These are phyloP conservation scores for Sitta carolinensis DNA, from an alignment of 2,797 vertebrate genomes.

Conservation along the genomic window DNA sequence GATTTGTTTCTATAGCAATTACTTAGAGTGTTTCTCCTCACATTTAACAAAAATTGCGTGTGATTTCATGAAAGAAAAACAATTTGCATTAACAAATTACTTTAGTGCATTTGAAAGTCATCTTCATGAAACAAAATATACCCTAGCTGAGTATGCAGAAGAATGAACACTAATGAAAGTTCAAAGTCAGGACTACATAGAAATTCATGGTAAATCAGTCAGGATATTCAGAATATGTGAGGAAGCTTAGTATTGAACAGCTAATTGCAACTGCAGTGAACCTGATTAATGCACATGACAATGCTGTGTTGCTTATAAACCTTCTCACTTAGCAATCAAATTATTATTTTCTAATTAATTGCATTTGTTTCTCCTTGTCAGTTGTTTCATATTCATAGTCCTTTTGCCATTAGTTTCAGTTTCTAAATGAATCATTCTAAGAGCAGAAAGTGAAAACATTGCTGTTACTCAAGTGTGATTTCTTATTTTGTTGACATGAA, in stretches of 20 bases:
- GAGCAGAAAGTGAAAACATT: not conserved
- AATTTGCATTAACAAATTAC: constrained; percentile 61
- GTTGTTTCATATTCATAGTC: constrained; percentile 26
- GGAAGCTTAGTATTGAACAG: constrained; percentile 56
- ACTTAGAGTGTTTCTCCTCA: not conserved
- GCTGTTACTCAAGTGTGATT: not conserved
- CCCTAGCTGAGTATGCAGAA: constrained; percentile 13
- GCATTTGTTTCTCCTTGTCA: constrained; percentile 7
- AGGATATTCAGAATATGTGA: constrained; percentile 35
- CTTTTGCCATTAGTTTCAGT: constrained; percentile 11
- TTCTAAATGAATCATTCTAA: constrained; percentile 24
- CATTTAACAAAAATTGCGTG: constrained; percentile 50
- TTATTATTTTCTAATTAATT: constrained; percentile 44
- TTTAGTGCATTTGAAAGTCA: constrained; percentile 50
- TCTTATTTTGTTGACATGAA: constrained; percentile 27
- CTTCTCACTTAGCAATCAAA: constrained; percentile 45
- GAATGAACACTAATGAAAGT: constrained; percentile 32
- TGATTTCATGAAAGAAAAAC: constrained; percentile 53
- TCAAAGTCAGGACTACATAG: not conserved
- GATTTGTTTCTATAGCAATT: constrained; percentile 29
- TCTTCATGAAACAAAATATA: constrained; percentile 60
- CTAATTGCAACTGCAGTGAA: constrained; percentile 55
- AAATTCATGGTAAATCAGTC: constrained; percentile 36
- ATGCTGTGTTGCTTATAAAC: constrained; percentile 25
- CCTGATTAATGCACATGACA: constrained; percentile 46